These are phyloP conservation scores for Chamaetylas fuelleborni DNA, from an alignment of 2,113 vertebrate species.

Conservation along the genomic window DNA sequence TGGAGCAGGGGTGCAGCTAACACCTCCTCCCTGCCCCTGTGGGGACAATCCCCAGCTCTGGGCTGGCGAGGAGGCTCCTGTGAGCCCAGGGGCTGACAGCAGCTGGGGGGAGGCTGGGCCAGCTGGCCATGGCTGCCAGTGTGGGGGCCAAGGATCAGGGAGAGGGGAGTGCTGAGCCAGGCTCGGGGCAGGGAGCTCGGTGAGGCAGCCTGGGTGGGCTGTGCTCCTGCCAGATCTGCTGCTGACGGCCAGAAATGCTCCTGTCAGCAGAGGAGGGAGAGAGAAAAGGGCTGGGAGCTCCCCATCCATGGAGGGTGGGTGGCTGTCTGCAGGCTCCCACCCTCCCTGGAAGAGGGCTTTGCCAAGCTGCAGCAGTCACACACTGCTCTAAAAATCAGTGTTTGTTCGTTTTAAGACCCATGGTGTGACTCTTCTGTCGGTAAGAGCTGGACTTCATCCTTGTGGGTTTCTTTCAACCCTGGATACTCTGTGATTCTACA, in stretches of 20 bases:
- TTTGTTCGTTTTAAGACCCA: not conserved
- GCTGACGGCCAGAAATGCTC: not conserved
- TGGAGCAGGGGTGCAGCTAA: fast-evolving
- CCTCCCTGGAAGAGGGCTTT: not conserved
- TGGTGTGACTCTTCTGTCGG: too few relatives aligned
- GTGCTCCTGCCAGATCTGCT: not conserved
- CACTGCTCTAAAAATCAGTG: not conserved
- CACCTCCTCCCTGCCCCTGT: not conserved
- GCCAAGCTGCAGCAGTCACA: not conserved
- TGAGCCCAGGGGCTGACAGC: not conserved
- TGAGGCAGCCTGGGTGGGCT: not conserved
- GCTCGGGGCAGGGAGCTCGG: not conserved
- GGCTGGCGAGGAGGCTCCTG: fast-evolving
- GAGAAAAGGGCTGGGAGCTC: not conserved
- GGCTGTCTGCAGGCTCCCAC: not conserved
- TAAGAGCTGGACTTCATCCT: not conserved
- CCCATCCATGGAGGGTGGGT: fast-evolving
- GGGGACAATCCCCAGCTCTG: not conserved
- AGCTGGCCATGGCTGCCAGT: not conserved
- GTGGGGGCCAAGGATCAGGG: not conserved
- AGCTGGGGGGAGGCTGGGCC: not conserved
- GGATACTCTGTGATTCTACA: not conserved
- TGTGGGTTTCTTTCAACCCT: not conserved
- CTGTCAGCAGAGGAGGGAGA: not conserved
- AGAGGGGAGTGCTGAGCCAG: not conserved